Evolutionary conservation across 37 sponge, comb jelly and placozoan genomes (phyloP), one percentile per base, ranked within the genome.

Genomic region (Amphimedon queenslandica): DNA sequence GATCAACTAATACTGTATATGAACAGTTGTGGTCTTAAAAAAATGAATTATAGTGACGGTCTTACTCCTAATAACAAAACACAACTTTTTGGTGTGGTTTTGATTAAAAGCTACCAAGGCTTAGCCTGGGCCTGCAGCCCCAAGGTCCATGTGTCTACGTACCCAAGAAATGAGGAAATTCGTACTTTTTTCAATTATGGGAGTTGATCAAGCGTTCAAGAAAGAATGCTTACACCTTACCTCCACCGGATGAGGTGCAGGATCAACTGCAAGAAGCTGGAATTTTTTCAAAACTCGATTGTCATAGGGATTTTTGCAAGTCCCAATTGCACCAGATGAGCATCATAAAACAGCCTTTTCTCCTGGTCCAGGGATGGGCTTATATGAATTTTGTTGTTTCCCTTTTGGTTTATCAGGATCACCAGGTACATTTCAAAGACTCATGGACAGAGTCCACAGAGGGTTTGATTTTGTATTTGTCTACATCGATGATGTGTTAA

Each of bases 321-420:
- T 78, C n/a, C 79, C 79, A 20, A 55, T 78, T n/a, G 28, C 33
- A 25, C 25, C 33, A 31, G 70, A 53, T 33, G 40, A 55, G 32
- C 58, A 34, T 35, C 25, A 8, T 31, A 78, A 68, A 24, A 69
- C 70, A 34, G 75, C 67, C 25, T 78, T 77, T 34, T 78, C 47
- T 6, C 69, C 79, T n/a, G 79, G 79, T 4, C 79, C 79, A 51
- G 79, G 79, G 24, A 40, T 69, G 41, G 79, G 79, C 24, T 58
- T 78, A 24, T 78, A 33, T 55, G 30, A 67, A 55, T 78, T 69
- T 37, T 37, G 58, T 47, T 11, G 69, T 28, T 57, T 77, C 58
- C 79, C 79, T 30, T 78, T 69, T 55, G 79, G 79, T n/a, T 29
- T 78, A 29, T 57, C 70, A 56, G 70, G 70, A 23, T 32, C 70